Percentiles rank a stretch among this genome's conserved stretches.
Evolutionary conservation across 2,888 invertebrate genomes (phyloP).

Genomic region (Chouioia cunea): DNA sequence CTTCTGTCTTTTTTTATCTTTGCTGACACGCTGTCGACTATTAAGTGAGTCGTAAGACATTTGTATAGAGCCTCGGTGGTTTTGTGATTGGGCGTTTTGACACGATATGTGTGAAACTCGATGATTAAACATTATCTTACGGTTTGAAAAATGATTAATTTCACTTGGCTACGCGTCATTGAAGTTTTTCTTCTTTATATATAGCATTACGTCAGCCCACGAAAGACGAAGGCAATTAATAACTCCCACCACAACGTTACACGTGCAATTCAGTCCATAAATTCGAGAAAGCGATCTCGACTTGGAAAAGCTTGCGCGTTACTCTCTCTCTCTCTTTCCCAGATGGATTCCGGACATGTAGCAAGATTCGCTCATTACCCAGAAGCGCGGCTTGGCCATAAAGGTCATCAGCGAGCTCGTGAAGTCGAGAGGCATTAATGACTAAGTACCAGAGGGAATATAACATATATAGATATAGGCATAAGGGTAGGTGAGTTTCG

Average conservation of each 20-base stretch:
- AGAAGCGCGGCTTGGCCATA: constrained; percentile 19
- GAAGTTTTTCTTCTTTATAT: too few species aligned
- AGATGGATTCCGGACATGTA: neutral
- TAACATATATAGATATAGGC: constrained; percentile 28
- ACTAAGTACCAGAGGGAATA: constrained; percentile 48
- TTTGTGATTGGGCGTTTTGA: neutral
- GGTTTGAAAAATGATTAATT: too few species aligned
- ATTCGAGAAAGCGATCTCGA: neutral
- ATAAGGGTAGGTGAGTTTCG: constrained; percentile 32
- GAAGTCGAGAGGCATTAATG: constrained; percentile 45
- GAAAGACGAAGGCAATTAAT: neutral
- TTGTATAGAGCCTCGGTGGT: neutral
- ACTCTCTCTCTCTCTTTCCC: too few species aligned
- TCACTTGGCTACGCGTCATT: too few species aligned
- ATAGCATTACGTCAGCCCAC: neutral
- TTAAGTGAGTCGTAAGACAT: too few species aligned
- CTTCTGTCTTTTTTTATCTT: too few species aligned
- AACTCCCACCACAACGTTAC: neutral
- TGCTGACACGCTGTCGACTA: too few species aligned
- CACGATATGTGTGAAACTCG: neutral
- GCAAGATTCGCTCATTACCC: constrained; percentile 32
- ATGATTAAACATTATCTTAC: too few species aligned
- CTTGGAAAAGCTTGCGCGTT: too few species aligned
- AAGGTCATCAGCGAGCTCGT: constrained; percentile 47
- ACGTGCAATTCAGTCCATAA: neutral